These are phyloP conservation scores for Pseudococcus longispinus DNA, from an alignment of 2,888 invertebrate species.

Conservation along the genomic window DNA sequence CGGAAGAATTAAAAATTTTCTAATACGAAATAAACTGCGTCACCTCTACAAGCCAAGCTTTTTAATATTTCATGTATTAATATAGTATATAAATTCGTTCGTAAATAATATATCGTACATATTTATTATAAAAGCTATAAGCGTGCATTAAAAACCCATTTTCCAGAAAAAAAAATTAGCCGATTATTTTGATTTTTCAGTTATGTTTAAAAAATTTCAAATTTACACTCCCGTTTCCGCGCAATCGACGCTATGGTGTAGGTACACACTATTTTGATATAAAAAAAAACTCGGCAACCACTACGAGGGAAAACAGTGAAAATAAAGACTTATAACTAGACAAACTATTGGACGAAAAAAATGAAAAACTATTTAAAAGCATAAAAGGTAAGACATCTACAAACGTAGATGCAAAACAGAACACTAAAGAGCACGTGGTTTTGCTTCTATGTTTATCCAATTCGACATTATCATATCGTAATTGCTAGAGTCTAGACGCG, in stretches of 20 bases:
- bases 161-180: slow-evolving; percentile 38
- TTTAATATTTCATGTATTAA: slow-evolving; percentile 43
- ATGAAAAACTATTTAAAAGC: slow-evolving; percentile 19
- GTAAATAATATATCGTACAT: slow-evolving; percentile 33
- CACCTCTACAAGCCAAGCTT: slow-evolving; percentile 56
- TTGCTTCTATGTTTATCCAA: background rate
- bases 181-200: background rate
- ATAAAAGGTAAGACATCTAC: background rate
- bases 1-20: slow-evolving; percentile 49
- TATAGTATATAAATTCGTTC: slow-evolving; percentile 34
- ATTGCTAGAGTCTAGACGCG: background rate
- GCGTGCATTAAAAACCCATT: slow-evolving; percentile 56
- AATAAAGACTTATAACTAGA: background rate
- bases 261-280: background rate
- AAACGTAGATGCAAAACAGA: slow-evolving; percentile 23
- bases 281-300: background rate
- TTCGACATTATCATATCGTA: background rate
- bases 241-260: background rate
- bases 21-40: slow-evolving; percentile 54
- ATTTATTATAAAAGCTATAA: slow-evolving; percentile 50
- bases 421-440: background rate
- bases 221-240: background rate
- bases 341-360: background rate
- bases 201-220: background rate
- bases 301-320: slow-evolving; percentile 19